Base-by-base conservation (phyloP, 2,113 vertebrate genomes). In the Excalfactoria chinensis region DNA sequence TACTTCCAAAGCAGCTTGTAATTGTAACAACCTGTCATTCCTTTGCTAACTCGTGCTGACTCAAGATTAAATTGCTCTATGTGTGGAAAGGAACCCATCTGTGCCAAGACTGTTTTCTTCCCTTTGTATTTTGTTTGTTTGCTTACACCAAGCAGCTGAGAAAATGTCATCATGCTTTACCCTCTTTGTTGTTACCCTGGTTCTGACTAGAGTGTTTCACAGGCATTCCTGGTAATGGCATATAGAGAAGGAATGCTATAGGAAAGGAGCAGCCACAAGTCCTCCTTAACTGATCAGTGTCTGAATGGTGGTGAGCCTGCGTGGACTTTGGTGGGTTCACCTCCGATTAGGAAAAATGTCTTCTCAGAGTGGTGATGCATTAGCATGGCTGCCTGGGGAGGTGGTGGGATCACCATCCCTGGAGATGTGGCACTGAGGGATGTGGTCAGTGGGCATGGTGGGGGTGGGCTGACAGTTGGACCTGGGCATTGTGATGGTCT, bases 111-210 rank as follows among this genome's bases (percentile, higher is more conserved):
- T 91, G 69, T 86, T 96, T 96, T 91, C 91, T 32, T 89, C 41
- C 66, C 79, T 95, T 96, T 96, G 95, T 96, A 89, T 86, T 96
- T 86, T 95, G 95, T 96, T 96, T 95, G 93, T 96, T 96, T 96
- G 72, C 94, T 96, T 93, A 93, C 48, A 88, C 35, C 1, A 1
- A 77, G 56, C 88, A 91, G 83, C 95, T 93, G 95, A 93, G 89
- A 95, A 95, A 89, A 88, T 95, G 89, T 89, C 91, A 75, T 60
- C 44, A 2, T 8, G 58, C 79, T 93, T 89, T 68, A 75, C 69
- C 85, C 94, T 71, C 82, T 62, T 63, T 62, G 71, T 83, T 86
- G 75, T 84, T 90, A 53, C 85, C 69, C 34, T 7, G 15, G 56
- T 91, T 91, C 60, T 75, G 66, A 35, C 85, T 89, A 79, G 58